Base-by-base conservation (phyloP, 2,888 invertebrate genomes). In the Cryptophagus acutangulus region DNA sequence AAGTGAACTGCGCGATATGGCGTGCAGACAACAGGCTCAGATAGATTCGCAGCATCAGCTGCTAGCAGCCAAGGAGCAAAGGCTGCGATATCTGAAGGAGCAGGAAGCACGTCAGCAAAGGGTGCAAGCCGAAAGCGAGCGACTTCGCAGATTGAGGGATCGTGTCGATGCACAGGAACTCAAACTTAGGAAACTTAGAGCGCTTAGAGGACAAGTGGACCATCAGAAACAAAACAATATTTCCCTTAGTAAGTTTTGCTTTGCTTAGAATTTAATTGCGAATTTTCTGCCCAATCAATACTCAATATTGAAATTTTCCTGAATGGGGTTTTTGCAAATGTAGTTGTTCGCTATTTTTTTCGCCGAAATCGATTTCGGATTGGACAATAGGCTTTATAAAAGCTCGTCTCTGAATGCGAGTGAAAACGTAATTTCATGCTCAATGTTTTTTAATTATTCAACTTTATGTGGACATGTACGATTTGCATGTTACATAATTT, bases 1-100 rank as follows among this genome's bases (percentile, higher is more conserved):
- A 78, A 84, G 86, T 72, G 94, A 95, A 81, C 85, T 95, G 77
- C 92, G 93, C 79, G 92, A 92, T 72, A 94, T 95, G 92, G 95
- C 95, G 71, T 81, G 90, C 71, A 81, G 93, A 66, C 96, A 96
- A 78, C 94, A 95, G 77, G 88, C 92, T 74, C 93, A 95, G 80
- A 93, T 95, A 69, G 93, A 94, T 77, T 85, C 88, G 66, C 95
- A 95, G 78, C 89, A 91, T 71, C 80, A 84, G 75, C 78, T 90
- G 74, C 79, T 93, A 66, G 87, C 89, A 63, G 91, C 91, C 62
- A 89, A 90, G 74, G 92, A 92, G 75, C 91, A 92, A 74, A 78
- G 92, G 63, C 77, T 93, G 70, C 83, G 93, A 67, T 93, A 90
- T 76, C 81, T 95, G 62, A 92, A 92, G 73, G 91, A 92, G 70